Evolutionary conservation across 2,888 invertebrate genomes (phyloP), one percentile per base, ranked within the genome.

Genomic region (Mythimna loreyi): DNA sequence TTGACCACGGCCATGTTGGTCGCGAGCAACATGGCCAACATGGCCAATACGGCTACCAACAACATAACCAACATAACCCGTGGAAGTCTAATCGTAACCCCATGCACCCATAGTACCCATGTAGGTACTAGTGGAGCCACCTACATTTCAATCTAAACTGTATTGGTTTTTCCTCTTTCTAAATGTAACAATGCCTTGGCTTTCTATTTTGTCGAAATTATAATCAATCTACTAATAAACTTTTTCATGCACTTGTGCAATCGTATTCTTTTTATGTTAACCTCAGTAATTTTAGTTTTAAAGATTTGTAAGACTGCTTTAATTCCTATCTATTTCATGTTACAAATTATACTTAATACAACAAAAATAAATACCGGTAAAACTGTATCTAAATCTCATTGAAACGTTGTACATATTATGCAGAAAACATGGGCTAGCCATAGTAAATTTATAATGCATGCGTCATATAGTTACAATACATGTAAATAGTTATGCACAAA

Each of bases 21-120:
- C 75, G 43, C 11, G 2, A 4, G 28, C 28, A 28, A 4, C 28
- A 28, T 3, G 28, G 2, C 28, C 28, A n/a, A n/a, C n/a, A n/a
- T n/a, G 67, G 62, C 6, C 67, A 67, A 1, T 79, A 74, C 3
- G 2, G 33, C 2, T n/a, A 55, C 45, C 55, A 75, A 11, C 68
- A 62, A 43, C 55, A 59, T 2, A 79, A 59, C 62, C 68, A 62
- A 43, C 55, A 59, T 2, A 79, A 59, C 62, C 74, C 67, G 16
- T 79, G 59, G 59, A 79, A 5, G 47, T 43, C 33, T 3, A 45
- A 58, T 56, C 75, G 45, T 23, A 28, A 67, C 28, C 40, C 79
- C 33, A n/a, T n/a, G n/a, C n/a, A n/a, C n/a, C n/a, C n/a, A n/a
- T n/a, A n/a, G n/a, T n/a, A n/a, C n/a, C n/a, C n/a, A n/a, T n/a